A percentile compares a stretch with the other conserved stretches of the same genome.
phyloP scores from a whole-genome alignment of 2,113 vertebrate species.

The Lathamus discolor region DNA sequence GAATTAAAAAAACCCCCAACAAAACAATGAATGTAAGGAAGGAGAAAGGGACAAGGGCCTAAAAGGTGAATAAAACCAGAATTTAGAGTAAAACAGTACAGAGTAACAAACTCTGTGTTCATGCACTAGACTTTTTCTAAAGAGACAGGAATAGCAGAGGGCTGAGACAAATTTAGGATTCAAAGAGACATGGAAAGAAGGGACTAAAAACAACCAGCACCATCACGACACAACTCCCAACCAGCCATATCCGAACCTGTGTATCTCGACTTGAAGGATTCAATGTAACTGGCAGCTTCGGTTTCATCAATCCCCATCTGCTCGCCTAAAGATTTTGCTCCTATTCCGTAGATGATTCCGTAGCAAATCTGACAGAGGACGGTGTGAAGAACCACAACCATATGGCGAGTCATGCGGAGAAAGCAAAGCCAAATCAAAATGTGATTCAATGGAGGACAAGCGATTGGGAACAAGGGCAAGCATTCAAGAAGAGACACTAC shows the following conservation, averaged over 20 bases:
- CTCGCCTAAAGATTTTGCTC: slow-evolving; percentile 92
- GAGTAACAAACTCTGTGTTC: not conserved
- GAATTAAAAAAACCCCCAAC: not conserved
- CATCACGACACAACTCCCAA: not conserved
- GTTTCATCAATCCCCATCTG: slow-evolving; percentile 94
- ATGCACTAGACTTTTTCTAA: not conserved
- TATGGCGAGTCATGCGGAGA: not conserved
- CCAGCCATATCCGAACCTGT: slow-evolving; percentile 75
- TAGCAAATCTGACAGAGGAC: slow-evolving; percentile 89
- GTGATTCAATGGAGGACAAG: not conserved
- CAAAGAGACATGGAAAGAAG: not conserved
- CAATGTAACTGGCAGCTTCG: slow-evolving; percentile 89
- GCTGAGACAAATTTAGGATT: not conserved
- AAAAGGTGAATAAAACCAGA: not conserved
- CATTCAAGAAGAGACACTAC: not conserved
- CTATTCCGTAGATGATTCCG: slow-evolving; percentile 97
- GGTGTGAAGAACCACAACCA: not conserved
- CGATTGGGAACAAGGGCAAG: not conserved
- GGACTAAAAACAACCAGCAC: not conserved
- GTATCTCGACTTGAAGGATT: slow-evolving; percentile 95
- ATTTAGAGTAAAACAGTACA: not conserved
- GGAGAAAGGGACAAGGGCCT: not conserved
- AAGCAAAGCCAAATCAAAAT: not conserved
- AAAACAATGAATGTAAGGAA: not conserved
- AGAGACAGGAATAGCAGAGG: not conserved